These are phyloP conservation scores for Leptogaster cylindrica DNA, from an alignment of 2,888 invertebrate genomes.

Conservation along the genomic window DNA sequence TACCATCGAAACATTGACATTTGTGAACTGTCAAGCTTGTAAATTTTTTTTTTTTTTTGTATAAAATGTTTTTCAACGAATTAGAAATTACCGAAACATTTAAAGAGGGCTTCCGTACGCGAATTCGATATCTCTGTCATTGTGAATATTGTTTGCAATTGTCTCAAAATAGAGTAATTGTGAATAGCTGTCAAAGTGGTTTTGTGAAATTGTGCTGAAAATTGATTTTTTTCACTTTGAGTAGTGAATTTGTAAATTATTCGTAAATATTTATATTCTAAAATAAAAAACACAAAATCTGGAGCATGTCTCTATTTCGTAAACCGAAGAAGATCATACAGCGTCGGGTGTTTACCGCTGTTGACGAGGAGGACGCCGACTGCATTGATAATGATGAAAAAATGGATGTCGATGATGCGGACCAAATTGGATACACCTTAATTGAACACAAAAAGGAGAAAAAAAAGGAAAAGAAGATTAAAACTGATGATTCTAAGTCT, in stretches of 20 bases:
- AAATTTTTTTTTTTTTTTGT: too few species aligned
- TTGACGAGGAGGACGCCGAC: slow-evolving; percentile 70
- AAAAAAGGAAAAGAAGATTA: slow-evolving; percentile 50
- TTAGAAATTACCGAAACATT: too few species aligned
- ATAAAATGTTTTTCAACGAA: too few species aligned
- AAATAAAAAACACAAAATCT: slow-evolving; percentile 47
- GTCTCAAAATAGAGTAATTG: too few species aligned
- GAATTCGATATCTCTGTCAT: too few species aligned
- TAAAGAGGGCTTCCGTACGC: too few species aligned
- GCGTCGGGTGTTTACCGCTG: slow-evolving; percentile 74
- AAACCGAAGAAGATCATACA: slow-evolving; percentile 87
- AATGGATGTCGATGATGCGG: slow-evolving; percentile 57
- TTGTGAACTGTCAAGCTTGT: too few species aligned
- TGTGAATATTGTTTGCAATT: too few species aligned
- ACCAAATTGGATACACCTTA: slow-evolving; percentile 49
- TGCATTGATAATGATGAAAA: slow-evolving; percentile 61
- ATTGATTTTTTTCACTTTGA: background rate
- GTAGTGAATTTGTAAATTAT: too few species aligned
- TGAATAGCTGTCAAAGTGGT: too few species aligned
- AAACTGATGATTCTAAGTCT: slow-evolving; percentile 62
- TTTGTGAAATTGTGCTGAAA: too few species aligned
- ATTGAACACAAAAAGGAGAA: slow-evolving; percentile 48
- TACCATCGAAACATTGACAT: slow-evolving; percentile 27
- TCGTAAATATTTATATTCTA: background rate
- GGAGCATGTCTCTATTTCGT: slow-evolving; percentile 87